Base-by-base conservation (phyloP, 2,888 invertebrate species). In the Archips crataeganus region DNA sequence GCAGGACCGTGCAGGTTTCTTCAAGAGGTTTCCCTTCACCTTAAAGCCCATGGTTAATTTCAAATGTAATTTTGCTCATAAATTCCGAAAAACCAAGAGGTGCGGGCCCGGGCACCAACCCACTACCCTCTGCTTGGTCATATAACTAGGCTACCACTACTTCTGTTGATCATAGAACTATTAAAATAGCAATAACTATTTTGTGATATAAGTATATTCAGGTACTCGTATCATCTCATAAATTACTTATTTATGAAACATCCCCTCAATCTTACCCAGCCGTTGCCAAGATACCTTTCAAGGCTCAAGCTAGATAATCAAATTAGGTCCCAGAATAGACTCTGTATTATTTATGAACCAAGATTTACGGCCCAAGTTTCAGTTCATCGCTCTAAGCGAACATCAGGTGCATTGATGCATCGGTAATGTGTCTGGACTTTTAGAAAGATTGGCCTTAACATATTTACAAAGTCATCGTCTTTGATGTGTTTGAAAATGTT, bases 401-500 rank as follows among this genome's bases (percentile, higher is more conserved):
- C 10, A 68, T 57, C 68, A 60, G 47, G 60, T 49, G 47, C 11
- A 13, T 60, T 15, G 66, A 68, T 45, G 68, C 59, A 60, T 68
- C 11, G 59, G 60, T 60, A 45, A 68, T 68, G 47, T 15, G 68
- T 60, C 57, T 68, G 59, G 57, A 57, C 57, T 32, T 57, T 57
- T 32, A 57, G 11, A 32, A 57, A 57, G 57, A 57, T 57, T 57
- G 32, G n/a, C 57, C n/a, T 11, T 32, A 57, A 57, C 32, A 32
- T 57, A 11, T 57, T 57, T 57, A 60, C n/a, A 39, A 72, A 62
- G 69, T 72, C 11, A 15, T 42, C 34, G 47, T 11, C 36, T n/a
- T 57, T 34, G 72, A 11, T 49, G 15, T 15, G 70, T 71, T 61
- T 69, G 11, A 61, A 66, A 66, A 66, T 70, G 71, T 4, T 5